phyloP scores from a whole-genome alignment of 2,888 invertebrate species.

The Agrotis puta region DNA sequence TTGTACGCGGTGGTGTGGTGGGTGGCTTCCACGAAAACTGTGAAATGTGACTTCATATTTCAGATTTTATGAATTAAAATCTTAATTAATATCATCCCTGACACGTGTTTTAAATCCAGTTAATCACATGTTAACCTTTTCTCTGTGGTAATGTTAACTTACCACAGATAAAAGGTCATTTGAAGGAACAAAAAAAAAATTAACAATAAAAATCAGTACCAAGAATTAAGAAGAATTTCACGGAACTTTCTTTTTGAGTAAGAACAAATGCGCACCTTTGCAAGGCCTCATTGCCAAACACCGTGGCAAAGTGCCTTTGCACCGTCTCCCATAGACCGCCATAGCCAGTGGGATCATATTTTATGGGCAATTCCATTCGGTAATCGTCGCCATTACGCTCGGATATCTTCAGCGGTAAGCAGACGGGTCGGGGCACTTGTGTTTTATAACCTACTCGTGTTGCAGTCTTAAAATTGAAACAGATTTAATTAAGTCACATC shows the following conservation, averaged over 20 bases:
- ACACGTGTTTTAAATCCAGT: neutral
- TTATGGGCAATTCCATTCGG: conserved; percentile 61
- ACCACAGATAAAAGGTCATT: no score
- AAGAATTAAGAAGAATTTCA: neutral
- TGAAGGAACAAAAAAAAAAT: no score
- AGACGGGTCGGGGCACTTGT: conserved; percentile 19
- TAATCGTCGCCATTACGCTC: conserved; percentile 60
- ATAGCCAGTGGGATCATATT: conserved; percentile 54
- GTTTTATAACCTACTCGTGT: conserved; percentile 51
- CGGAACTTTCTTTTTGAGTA: neutral
- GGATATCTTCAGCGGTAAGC: conserved; percentile 41
- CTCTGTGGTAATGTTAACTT: no score
- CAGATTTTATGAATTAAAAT: no score
- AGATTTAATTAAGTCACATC: neutral
- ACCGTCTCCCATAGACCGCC: neutral
- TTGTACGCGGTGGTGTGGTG: neutral
- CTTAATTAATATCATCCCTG: neutral
- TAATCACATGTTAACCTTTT: neutral
- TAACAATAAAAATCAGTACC: no score
- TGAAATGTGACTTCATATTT: neutral
- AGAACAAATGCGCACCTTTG: neutral
- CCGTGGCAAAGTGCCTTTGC: neutral
- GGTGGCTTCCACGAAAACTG: conserved; percentile 10
- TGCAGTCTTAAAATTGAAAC: conserved; percentile 6
- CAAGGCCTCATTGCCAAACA: neutral